Conservation (phyloP, 2,888 invertebrate species). For the Dynastes tityus region DNA sequence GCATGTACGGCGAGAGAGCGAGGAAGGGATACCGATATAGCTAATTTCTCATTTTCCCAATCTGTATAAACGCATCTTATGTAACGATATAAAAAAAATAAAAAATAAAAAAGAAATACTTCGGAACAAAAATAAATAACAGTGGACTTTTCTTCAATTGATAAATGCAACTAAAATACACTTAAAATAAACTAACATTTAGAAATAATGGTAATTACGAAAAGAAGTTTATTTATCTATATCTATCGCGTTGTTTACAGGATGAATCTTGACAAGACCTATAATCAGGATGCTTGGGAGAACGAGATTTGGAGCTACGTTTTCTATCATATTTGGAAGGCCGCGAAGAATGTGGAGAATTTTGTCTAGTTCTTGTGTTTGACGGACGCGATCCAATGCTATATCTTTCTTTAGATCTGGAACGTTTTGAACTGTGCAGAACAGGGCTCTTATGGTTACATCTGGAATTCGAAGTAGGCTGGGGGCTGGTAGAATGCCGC, state of each 20-base stretch:
- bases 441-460: slow-evolving; percentile 1
- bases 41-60: too few species aligned
- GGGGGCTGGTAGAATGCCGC: background rate
- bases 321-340: background rate
- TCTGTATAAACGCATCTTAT: too few species aligned
- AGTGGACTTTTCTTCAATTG: too few species aligned
- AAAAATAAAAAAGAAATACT: too few species aligned
- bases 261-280: slow-evolving; percentile 27
- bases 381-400: background rate
- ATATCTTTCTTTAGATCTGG: slow-evolving; percentile 16
- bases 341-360: slow-evolving; percentile 21
- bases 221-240: slow-evolving; percentile 11
- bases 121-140: too few species aligned
- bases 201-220: too few species aligned
- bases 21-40: too few species aligned
- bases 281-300: slow-evolving; percentile 1
- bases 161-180: too few species aligned
- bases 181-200: too few species aligned
- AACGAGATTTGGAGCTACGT: slow-evolving; percentile 9
- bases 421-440: slow-evolving; percentile 14
- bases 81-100: too few species aligned
- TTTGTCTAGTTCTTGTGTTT: slow-evolving; percentile 2
- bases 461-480: slow-evolving; percentile 11
- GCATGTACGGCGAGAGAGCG: too few species aligned
- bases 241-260: slow-evolving; percentile 21